phyloP scores from a whole-genome alignment of 1,140 invertebrate species.

The Chrysoperla carnea region DNA sequence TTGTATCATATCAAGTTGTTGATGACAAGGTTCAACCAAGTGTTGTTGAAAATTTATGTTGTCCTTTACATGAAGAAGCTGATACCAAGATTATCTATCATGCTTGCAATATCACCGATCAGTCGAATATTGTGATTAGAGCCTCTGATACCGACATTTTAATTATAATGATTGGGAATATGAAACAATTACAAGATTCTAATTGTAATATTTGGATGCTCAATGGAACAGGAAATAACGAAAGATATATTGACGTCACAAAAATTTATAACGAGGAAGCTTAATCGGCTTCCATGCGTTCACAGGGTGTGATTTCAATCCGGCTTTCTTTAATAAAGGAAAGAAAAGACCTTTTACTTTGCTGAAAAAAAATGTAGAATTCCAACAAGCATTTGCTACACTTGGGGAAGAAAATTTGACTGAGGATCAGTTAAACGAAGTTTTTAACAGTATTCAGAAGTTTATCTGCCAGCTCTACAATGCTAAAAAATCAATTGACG shows the following conservation, averaged over 20 bases:
- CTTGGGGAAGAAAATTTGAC: conserved; percentile 3
- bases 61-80: conserved; percentile 11
- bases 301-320: conserved; percentile 8
- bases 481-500: conserved; percentile 8
- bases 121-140: conserved; percentile 9
- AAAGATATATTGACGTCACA: conserved; percentile 1
- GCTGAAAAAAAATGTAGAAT: conserved; percentile 3
- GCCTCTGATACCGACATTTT: conserved; percentile 11
- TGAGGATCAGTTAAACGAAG: conserved; percentile 3
- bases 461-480: conserved; percentile 5
- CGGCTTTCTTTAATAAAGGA: conserved; percentile 5
- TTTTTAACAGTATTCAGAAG: conserved; percentile 2
- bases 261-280: not conserved
- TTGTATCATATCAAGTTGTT: conserved; percentile 9
- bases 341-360: not conserved
- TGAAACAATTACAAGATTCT: conserved; percentile 7
- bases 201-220: conserved; percentile 9
- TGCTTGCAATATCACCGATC: conserved; percentile 7
- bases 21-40: conserved; percentile 6
- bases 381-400: conserved; percentile 5
- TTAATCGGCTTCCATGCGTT: not conserved
- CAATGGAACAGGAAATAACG: conserved; percentile 1
- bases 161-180: conserved; percentile 11
- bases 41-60: conserved; percentile 10
- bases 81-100: conserved; percentile 12